Conservation (phyloP, 2,888 invertebrate genomes). For the Acanthosepion pharaonis region DNA sequence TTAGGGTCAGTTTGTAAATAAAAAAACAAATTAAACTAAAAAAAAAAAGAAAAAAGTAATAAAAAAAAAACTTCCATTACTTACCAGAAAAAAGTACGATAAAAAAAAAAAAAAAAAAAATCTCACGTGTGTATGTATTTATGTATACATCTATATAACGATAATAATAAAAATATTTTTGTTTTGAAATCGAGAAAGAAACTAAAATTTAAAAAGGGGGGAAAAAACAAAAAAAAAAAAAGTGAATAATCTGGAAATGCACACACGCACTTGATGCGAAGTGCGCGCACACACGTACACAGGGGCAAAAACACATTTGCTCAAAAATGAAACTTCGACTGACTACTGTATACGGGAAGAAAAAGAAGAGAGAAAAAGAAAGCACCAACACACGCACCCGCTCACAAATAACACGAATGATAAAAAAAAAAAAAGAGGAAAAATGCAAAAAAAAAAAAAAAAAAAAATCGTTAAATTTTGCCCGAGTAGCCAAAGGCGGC, state of each 20-base stretch:
- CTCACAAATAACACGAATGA: neutral
- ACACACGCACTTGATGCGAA: neutral
- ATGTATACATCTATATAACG: neutral
- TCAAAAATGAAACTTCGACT: neutral
- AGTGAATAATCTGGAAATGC: neutral
- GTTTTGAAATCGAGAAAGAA: neutral
- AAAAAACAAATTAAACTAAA: too few species aligned
- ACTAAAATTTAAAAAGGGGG: neutral
- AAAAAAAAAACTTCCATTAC: too few species aligned
- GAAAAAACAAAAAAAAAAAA: neutral
- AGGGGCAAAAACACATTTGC: neutral
- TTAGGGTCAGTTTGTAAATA: too few species aligned
- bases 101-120: too few species aligned
- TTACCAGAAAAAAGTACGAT: too few species aligned
- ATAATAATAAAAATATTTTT: neutral
- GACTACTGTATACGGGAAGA: neutral
- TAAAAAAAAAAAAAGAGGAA: neutral
- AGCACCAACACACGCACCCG: neutral
- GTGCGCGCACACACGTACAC: neutral
- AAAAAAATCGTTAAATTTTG: neutral
- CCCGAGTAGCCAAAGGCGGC: conserved; percentile 39
- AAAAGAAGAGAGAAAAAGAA: neutral
- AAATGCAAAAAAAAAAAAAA: neutral
- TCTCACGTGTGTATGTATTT: neutral
- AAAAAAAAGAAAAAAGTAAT: too few species aligned